A percentile compares a stretch with the other conserved stretches of the same genome.
These are phyloP conservation scores for Deilephila elpenor DNA, from an alignment of 2,888 invertebrate species.

Conservation along the genomic window DNA sequence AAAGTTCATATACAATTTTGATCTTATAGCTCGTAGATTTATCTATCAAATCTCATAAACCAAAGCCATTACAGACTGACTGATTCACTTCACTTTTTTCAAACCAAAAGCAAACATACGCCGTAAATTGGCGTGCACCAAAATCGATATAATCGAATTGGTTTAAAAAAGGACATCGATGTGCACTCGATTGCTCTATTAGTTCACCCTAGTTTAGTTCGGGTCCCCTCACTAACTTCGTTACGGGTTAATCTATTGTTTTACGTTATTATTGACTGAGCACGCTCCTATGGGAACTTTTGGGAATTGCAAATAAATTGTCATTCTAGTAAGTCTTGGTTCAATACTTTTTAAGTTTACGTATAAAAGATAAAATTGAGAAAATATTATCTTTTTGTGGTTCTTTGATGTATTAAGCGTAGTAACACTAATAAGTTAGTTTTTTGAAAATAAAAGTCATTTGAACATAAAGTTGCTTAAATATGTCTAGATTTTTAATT, in stretches of 20 bases:
- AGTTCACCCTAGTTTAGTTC: conserved; percentile 67
- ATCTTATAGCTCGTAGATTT: too few species aligned
- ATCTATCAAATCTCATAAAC: not conserved
- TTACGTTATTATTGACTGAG: conserved; percentile 23
- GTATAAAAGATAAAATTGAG: too few species aligned
- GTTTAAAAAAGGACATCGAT: conserved; percentile 61
- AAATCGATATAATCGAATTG: conserved; percentile 73
- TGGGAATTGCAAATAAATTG: not conserved
- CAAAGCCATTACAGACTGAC: not conserved
- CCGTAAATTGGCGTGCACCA: conserved; percentile 49
- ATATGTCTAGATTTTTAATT: too few species aligned
- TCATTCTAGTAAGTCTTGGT: not conserved
- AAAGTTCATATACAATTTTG: too few species aligned
- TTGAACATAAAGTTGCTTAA: too few species aligned
- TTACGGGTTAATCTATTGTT: conserved; percentile 54
- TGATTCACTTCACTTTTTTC: not conserved
- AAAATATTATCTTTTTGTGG: too few species aligned
- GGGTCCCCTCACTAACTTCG: conserved; percentile 57
- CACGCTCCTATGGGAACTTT: not conserved
- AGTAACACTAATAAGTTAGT: too few species aligned
- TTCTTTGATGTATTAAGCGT: too few species aligned
- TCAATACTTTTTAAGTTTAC: too few species aligned
- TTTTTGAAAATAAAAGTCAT: too few species aligned
- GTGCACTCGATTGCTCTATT: conserved; percentile 71
- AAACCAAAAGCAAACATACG: conserved; percentile 42